Base-by-base conservation (phyloP, 2,113 vertebrate genomes). In the Centropus bengalensis region DNA sequence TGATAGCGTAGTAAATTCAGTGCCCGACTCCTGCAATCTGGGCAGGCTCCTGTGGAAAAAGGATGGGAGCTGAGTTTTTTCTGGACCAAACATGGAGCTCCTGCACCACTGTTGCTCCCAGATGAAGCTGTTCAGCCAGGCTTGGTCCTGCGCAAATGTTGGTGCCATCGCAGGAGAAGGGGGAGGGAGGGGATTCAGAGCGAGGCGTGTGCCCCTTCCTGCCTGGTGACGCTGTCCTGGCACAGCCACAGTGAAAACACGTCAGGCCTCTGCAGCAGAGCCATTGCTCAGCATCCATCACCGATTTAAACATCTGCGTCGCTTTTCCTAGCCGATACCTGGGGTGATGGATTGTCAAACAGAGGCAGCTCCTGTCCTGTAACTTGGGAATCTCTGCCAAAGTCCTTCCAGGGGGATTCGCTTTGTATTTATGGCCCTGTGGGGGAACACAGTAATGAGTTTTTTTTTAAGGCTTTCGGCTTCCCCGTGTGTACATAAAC, bases 371-470 rank as follows among this genome's bases (percentile, higher is more conserved):
- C 88, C 79, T 94, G 27, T 32, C 45, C 68, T 62, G 18, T 3
- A 45, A 6, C 42, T 24, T 51, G 73, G 54, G 45, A 63, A 49
- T 74, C 79, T 56, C 76, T 89, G 85, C 87, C 79, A 28, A 49
- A 88, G 63, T 74, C n/a, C 30, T 44, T 76, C 66, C 79, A 74
- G 67, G 33, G 56, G 83, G 33, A 24, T 89, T 77, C 66, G 59
- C 44, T 47, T 68, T 30, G 23, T 58, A 0, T 54, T 10, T 45
- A 19, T 66, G 70, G 75, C 77, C 91, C 89, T 94, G 24, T 1
- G 1, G 49, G 80, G 93, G 89, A 95, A 90, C 92, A 93, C 86
- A 93, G 91, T 86, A 94, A 93, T 86, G 49, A 30, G 36, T 19
- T 55, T 32, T 74, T 51, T 30, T 84, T 75, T 7, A 68, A 78